Base-by-base conservation (phyloP, 2,113 vertebrate species). In the Turdus rufiventris region DNA sequence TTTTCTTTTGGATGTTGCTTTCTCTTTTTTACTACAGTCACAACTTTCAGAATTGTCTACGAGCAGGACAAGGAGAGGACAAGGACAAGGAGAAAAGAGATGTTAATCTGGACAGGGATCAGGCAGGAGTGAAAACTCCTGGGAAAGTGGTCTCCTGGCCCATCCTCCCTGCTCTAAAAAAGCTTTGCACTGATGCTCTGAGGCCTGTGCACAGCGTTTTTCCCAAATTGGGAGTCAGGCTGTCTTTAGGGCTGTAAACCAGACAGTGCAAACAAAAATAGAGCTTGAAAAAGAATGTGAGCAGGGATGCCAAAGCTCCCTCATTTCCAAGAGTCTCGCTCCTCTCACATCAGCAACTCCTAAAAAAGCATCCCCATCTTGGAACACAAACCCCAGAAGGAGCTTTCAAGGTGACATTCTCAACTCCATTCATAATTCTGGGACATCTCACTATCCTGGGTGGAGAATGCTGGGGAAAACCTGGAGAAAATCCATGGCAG, bases 231-330 rank as follows among this genome's bases (percentile, higher is more conserved):
- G 95, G 89, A 96, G 67, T 54, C 85, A 56, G 87, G 78, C 93
- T 53, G 86, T 26, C 89, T 92, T 95, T 76, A 73, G 57, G 78
- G 79, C 92, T 75, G 93, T 50, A 94, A 94, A 94, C 34, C 91
- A 96, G 93, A 88, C 74, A 88, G 81, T 85, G 85, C 91, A 96
- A 94, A 95, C 88, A 82, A 94, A 97, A 96, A 94, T 78, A 96
- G 96, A 97, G 95, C 81, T 88, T 8, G 51, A 58, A 36, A 36
- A 96, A 82, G 93, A 95, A 96, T 96, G 91, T 8, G 60, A 2
- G 56, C 82, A 56, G 67, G 78, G 75, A 77, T 93, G 95, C 96
- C 96, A 96, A 77, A 58, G 5, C 93, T 94, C 66, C 70, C 63
- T 89, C 54, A 6, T 29, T 79, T 63, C 77, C 63, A 19, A 43